Evolutionary conservation across 2,113 vertebrate species (phyloP).

Genomic region (Perca fluviatilis): DNA sequence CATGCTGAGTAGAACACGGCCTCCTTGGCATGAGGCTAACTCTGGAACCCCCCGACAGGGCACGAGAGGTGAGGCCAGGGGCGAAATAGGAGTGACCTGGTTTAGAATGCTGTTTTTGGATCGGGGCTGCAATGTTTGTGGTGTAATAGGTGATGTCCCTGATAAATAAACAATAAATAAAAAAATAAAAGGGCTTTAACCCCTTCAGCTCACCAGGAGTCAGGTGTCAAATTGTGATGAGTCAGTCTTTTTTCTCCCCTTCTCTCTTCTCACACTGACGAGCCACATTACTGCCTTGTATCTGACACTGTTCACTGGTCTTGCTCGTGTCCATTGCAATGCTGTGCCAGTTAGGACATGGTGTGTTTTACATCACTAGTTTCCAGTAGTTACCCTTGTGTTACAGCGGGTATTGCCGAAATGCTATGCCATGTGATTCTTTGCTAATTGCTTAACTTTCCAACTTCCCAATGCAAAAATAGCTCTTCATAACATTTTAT

Average conservation of each 20-base stretch:
- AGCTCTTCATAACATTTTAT: conserved; percentile 36
- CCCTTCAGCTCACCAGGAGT: conserved; percentile 36
- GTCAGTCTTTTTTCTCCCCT: conserved; percentile 46
- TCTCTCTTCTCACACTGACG: conserved; percentile 21
- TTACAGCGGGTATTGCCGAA: background rate
- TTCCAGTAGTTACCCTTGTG: background rate
- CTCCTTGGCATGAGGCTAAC: conserved; percentile 20
- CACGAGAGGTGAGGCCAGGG: conserved; percentile 48
- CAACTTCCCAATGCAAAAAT: conserved; percentile 15
- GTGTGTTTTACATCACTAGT: background rate
- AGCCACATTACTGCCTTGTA: background rate
- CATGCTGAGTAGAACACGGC: conserved; percentile 18
- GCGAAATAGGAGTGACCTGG: conserved; percentile 53
- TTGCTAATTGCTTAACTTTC: conserved; percentile 14
- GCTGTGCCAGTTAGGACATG: background rate
- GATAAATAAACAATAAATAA: too few relatives aligned
- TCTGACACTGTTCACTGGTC: background rate
- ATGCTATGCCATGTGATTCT: conserved; percentile 13
- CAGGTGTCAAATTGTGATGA: conserved; percentile 64
- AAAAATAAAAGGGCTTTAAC: conserved; percentile 30
- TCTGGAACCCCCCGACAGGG: conserved; percentile 26
- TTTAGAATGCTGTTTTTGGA: conserved; percentile 72
- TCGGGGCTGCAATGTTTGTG: conserved; percentile 46
- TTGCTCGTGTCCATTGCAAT: conserved; percentile 4
- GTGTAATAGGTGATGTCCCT: conserved; percentile 9